Base-by-base conservation (phyloP, 37 sponge, comb jelly and placozoan species). In the Lycopodina hypogea region DNA sequence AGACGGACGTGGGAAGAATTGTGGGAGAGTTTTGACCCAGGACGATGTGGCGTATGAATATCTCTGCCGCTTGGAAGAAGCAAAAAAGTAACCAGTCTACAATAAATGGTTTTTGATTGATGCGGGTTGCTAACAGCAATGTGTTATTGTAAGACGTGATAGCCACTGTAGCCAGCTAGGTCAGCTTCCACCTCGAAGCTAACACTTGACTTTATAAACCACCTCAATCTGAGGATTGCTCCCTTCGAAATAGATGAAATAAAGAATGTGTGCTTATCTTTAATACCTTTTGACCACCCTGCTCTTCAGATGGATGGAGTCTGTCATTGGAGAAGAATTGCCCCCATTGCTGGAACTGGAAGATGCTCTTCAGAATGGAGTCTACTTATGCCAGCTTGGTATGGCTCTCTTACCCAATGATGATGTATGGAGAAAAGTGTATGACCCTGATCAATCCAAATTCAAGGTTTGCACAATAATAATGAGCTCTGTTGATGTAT, bases 41-140 rank as follows among this genome's bases (percentile, higher is more conserved):
- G 30, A 70, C 21, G 81, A 80, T 36, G 38, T 81, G 24, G 88
- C 81, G 34, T 88, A 88, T 78, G 89, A 77, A 45, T 92, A 92
- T 74, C 83, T 92, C 30, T 88, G 89, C 37, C 78, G 81, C 33
- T 74, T 88, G 55, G 87, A 92, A 58, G 93, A 92, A 56, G 80
- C 89, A 14, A 84, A 77, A 34, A 79, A 81, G 89, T 92, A 61
- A 86, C 77, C 40, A 35, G 18, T 51, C n/a, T n/a, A n/a, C n/a
- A n/a, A n/a, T n/a, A n/a, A n/a, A n/a, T n/a, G n/a, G n/a, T n/a
- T 28, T 42, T 14, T 52, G 19, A 19, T 24, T 11, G 29, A 63
- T 24, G 19, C 15, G 15, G 24, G 29, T 63, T 63, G 23, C 23
- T n/a, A n/a, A n/a, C n/a, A n/a, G n/a, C n/a, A n/a, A n/a, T n/a